Evolutionary conservation across 2,888 invertebrate genomes (phyloP), one percentile per base, ranked within the genome.

Genomic region (Lithosia quadra): DNA sequence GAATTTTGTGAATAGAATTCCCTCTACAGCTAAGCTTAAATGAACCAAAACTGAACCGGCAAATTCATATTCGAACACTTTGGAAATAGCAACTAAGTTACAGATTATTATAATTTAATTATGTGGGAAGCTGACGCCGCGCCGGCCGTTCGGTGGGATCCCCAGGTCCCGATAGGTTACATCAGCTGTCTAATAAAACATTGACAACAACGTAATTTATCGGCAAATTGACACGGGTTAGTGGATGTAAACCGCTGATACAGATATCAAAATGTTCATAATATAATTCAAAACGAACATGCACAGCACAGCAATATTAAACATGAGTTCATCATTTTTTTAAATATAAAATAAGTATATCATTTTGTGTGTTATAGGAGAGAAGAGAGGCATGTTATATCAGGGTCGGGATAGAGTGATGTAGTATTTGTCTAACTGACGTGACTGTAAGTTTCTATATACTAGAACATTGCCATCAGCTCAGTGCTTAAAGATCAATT

Each of bases 161-260:
- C 81, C 82, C 61, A 63, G 33, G 9, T 84, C 84, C 81, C 82
- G 61, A 63, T 70, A 77, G 84, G 43, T 22, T 69, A 69, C 84
- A 81, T 87, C 86, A 84, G 80, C 85, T 89, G 88, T 86, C 89
- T 85, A 90, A 88, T 91, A 88, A 89, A 87, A 85, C 84, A 84
- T 80, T 87, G 86, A 86, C 88, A 87, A 88, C 84, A 87, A 83
- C 80, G 81, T 86, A 88, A 90, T 90, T 88, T 86, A 89, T 88
- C 79, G 88, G 69, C 76, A 80, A 86, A 90, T 84, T 83, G 89
- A 85, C 85, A 82, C 74, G 64, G 79, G 71, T 73, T 63, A 61
- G 56, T 55, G 36, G 18, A 9, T 63, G 65, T 63, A 65, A 59
- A 73, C 77, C 69, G 73, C 69, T 43, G 76, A 77, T 73, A 79